Conservation (phyloP, 35 echinoderm and acorn worm species). For the Eucidaris tribuloides region DNA sequence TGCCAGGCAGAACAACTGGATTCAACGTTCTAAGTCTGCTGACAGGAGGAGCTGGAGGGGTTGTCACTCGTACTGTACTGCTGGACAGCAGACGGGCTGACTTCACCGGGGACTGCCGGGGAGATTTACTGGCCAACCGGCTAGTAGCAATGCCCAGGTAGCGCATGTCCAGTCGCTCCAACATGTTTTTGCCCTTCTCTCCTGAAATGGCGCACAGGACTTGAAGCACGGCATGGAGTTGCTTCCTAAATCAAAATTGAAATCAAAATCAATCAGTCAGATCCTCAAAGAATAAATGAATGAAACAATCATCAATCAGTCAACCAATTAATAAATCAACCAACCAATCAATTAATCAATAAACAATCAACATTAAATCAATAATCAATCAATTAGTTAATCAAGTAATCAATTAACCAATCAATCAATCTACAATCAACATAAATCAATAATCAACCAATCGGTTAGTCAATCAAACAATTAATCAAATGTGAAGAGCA, state of each 20-base stretch:
- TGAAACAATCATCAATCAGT: no score
- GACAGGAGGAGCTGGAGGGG: slow-evolving; percentile 20
- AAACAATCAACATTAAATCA: no score
- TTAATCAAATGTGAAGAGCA: no score
- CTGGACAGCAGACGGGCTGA: slow-evolving; percentile 59
- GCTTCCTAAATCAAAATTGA: slow-evolving; percentile 10
- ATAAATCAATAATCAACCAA: no score
- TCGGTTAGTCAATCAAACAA: no score
- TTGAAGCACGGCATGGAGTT: slow-evolving; percentile 49
- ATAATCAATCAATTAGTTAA: no score
- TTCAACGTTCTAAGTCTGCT: slow-evolving; percentile 78
- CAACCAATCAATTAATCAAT: no score
- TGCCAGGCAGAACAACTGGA: slow-evolving; percentile 60
- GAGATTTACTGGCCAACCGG: slow-evolving; percentile 29
- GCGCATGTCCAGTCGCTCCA: slow-evolving; percentile 62
- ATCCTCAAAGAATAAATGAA: not conserved
- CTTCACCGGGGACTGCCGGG: slow-evolving; percentile 57
- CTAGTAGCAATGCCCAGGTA: slow-evolving; percentile 71
- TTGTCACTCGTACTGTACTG: slow-evolving; percentile 34
- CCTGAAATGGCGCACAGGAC: slow-evolving; percentile 72
- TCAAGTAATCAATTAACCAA: no score
- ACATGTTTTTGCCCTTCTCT: slow-evolving; percentile 85
- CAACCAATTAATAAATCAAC: no score
- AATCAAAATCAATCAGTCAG: not conserved
- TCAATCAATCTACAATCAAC: no score